These are phyloP conservation scores for Clarias laeviceps DNA, from an alignment of 2,797 vertebrate species.

Conservation along the genomic window DNA sequence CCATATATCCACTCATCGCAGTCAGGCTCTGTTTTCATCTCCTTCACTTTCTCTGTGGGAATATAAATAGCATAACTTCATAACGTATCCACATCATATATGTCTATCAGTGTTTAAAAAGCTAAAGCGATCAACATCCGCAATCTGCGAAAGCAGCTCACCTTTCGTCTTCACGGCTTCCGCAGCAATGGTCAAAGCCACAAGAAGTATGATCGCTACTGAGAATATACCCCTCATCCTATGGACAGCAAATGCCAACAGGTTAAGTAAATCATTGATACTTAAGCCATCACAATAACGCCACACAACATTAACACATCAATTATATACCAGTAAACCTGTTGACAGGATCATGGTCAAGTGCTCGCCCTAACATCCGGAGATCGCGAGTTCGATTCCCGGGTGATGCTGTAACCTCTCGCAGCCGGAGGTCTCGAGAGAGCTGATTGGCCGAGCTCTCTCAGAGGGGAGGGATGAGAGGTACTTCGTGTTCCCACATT, in stretches of 20 bases:
- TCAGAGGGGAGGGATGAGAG: too few species aligned
- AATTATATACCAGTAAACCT: too few species aligned
- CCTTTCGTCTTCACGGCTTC: conserved; percentile 71
- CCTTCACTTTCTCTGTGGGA: conserved; percentile 74
- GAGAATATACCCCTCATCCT: conserved; percentile 84
- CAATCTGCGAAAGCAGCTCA: conserved; percentile 20
- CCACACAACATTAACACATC: too few species aligned
- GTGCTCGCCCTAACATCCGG: too few species aligned
- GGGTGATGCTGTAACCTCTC: too few species aligned
- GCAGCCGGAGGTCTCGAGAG: too few species aligned
- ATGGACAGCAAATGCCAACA: conserved; percentile 42
- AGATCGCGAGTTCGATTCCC: too few species aligned
- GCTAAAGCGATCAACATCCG: neutral
- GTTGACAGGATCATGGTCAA: too few species aligned
- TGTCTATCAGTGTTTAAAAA: neutral
- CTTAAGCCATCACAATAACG: too few species aligned
- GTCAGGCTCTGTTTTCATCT: conserved; percentile 70
- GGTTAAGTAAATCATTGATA: neutral
- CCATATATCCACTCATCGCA: conserved; percentile 86
- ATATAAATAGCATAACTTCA: neutral
- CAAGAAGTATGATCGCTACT: conserved; percentile 71
- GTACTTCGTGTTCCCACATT: too few species aligned
- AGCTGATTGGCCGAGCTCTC: too few species aligned
- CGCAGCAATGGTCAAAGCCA: conserved; percentile 75
- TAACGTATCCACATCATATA: neutral